These are phyloP conservation scores for Mormyrus iriodes DNA, from an alignment of 2,113 vertebrate species.

Conservation along the genomic window DNA sequence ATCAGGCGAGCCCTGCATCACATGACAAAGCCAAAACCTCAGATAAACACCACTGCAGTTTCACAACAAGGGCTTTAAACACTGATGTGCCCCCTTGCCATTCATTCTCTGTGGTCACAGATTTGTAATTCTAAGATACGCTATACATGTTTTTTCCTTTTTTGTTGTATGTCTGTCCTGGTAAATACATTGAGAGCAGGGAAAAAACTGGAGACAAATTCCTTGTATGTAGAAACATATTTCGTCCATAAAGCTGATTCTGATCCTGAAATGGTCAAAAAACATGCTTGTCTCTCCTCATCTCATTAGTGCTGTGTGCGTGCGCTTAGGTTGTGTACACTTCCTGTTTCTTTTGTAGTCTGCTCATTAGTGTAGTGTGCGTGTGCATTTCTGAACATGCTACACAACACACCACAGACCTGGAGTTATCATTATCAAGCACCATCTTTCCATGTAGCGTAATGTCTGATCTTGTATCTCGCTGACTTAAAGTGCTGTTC, in stretches of 20 bases:
- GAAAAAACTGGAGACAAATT: neutral
- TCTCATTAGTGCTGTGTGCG: neutral
- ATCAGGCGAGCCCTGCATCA: neutral
- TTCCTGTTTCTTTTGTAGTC: neutral
- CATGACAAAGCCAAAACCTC: neutral
- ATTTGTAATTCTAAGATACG: neutral
- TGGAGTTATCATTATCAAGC: neutral
- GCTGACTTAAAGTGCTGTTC: neutral
- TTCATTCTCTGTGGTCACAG: neutral
- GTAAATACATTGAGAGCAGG: neutral
- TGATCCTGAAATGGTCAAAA: neutral
- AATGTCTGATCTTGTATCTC: neutral
- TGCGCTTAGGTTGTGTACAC: neutral
- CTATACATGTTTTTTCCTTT: neutral
- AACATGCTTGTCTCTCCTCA: neutral
- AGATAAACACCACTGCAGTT: neutral
- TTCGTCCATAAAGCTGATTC: neutral
- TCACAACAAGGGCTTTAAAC: neutral
- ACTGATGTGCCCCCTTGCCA: neutral
- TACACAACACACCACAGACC: neutral
- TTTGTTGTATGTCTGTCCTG: too few species aligned
- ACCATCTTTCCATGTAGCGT: neutral
- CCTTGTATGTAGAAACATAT: neutral
- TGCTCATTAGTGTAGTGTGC: neutral
- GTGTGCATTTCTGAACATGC: neutral